A percentile compares a stretch with the other conserved stretches of the same genome.
phyloP scores from a whole-genome alignment of 1,140 invertebrate genomes.

The Lasaia peninsularis region DNA sequence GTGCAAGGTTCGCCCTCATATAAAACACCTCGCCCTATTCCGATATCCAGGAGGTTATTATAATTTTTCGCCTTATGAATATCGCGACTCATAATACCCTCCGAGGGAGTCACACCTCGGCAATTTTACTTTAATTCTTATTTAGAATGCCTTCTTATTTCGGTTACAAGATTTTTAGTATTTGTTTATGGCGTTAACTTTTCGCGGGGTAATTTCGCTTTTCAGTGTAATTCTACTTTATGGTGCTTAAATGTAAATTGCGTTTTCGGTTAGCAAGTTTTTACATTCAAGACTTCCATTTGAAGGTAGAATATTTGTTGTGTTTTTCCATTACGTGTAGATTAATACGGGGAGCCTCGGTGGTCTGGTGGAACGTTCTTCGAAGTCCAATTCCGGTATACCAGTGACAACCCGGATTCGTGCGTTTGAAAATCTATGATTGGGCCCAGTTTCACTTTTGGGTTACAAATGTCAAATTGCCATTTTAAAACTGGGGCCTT shows the following conservation, averaged over 20 bases:
- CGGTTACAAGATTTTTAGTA: constrained; percentile 73
- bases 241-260: background rate
- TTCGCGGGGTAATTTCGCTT: constrained; percentile 54
- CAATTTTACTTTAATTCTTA: constrained; percentile 75
- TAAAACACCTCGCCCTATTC: constrained; percentile 53
- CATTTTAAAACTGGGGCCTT: too few relatives aligned
- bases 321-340: too few relatives aligned
- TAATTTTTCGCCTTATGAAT: constrained; percentile 76
- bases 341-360: too few relatives aligned
- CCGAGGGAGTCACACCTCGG: constrained; percentile 66
- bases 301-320: too few relatives aligned
- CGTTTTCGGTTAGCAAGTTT: background rate
- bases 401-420: too few relatives aligned
- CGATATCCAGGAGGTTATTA: constrained; percentile 68
- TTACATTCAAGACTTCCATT: too few relatives aligned
- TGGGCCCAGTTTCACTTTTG: too few relatives aligned
- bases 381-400: too few relatives aligned
- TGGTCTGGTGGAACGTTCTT: too few relatives aligned
- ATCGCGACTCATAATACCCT: constrained; percentile 52
- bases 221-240: constrained; percentile 47
- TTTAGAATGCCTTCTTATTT: constrained; percentile 71
- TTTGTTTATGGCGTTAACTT: constrained; percentile 68
- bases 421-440: too few relatives aligned
- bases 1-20: constrained; percentile 44
- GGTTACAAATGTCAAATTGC: too few relatives aligned